Evolutionary conservation across 2,888 invertebrate species (phyloP).

Genomic region (Eilema caniola): DNA sequence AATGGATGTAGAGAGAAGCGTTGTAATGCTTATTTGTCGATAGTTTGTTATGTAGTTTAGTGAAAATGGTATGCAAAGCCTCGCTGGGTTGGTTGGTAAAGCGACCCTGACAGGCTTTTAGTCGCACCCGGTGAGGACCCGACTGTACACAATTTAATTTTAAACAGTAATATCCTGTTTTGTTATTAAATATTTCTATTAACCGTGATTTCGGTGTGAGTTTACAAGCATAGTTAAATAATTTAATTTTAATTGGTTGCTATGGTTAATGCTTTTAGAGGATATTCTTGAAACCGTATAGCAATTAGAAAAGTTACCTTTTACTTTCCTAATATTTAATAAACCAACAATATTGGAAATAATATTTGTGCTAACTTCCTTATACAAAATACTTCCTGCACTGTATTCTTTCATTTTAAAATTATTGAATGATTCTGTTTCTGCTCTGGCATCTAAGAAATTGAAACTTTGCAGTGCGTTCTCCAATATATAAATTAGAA

Average conservation of each 20-base stretch:
- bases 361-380: no score
- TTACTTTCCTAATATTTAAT: no score
- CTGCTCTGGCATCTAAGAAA: no score
- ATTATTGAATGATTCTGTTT: no score
- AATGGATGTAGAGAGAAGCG: constrained; percentile 32
- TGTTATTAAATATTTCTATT: constrained; percentile 39
- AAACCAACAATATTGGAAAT: background rate
- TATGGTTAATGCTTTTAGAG: no score
- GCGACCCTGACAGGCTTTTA: constrained; percentile 62
- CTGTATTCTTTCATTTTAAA: no score
- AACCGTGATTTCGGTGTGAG: constrained; percentile 29
- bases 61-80: constrained; percentile 46
- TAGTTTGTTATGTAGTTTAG: constrained; percentile 41
- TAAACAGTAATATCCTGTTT: constrained; percentile 34
- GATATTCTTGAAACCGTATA: background rate
- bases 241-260: constrained; percentile 18
- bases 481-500: no score
- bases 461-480: no score
- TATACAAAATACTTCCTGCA: no score
- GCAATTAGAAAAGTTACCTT: background rate
- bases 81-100: constrained; percentile 49
- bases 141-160: constrained; percentile 43
- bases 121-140: constrained; percentile 48
- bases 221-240: constrained; percentile 20
- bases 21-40: constrained; percentile 32